Evolutionary conservation across 2,113 vertebrate genomes (phyloP), one percentile per base, ranked within the genome.

Genomic region (Recurvirostra avosetta): DNA sequence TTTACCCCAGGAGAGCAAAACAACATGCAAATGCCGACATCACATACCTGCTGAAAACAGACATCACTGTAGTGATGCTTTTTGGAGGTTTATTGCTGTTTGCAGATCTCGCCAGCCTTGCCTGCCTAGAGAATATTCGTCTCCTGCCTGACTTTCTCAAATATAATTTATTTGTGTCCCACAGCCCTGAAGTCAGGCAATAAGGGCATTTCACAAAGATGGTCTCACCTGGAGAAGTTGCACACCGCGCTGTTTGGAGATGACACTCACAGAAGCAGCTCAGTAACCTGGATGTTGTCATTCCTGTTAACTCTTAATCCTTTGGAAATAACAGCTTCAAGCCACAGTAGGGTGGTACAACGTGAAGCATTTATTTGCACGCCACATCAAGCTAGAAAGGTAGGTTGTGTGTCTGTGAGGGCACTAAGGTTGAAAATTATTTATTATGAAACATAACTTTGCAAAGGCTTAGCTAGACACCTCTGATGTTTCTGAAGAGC

Each of bases 401-500:
- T 66, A 50, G 67, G 43, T 43, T 40, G 38, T 5, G 8, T 36
- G 32, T 3, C 3, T 3, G 38, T 9, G 55, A 72, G 61, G 45
- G 34, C 74, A 92, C 52, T 20, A 65, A 86, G 56, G 32, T 26
- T 73, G 58, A 18, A 80, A 83, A 83, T 75, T 26, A 53, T 41
- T 97, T 86, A 47, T 74, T 86, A 47, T 9, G 34, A 66, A 68
- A 58, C 21, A 22, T 8, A 80, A 90, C 77, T 96, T 94, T 41
- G 45, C 72, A 67, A 59, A 92, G 49, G 72, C 80, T 96, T 68
- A 58, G 82, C 36, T 1, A 76, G 77, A 47, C 52, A 78, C 41
- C 49, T 94, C 87, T 92, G 82, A 72, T 58, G 61, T 91, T 95
- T 88, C 78, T 80, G 68, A 96, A 94, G 75, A 93, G 36, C 92